phyloP scores from a whole-genome alignment of 2,797 vertebrate species.

The Megaceryle alcyon region DNA sequence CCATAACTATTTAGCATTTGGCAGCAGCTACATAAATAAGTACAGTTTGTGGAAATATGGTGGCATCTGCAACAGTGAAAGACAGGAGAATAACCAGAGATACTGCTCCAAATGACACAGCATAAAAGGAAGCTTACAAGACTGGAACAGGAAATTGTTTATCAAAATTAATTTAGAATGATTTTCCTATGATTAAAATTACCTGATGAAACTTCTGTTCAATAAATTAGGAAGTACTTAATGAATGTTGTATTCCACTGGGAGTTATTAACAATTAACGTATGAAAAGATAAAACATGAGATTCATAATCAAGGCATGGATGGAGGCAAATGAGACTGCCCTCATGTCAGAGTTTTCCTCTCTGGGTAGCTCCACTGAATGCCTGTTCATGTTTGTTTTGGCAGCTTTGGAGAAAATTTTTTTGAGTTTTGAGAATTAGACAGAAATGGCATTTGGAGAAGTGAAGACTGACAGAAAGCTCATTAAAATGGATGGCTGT shows the following conservation, averaged over 20 bases:
- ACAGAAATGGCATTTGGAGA: neutral
- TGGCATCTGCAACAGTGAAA: neutral
- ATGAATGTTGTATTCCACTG: neutral
- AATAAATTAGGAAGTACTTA: conserved; percentile 45
- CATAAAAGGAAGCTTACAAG: neutral
- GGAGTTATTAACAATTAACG: conserved; percentile 4
- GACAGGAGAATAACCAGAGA: conserved; percentile 20
- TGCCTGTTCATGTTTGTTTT: conserved; percentile 21
- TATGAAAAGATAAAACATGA: neutral
- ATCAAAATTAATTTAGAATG: conserved; percentile 16
- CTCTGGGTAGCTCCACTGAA: neutral
- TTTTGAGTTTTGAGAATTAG: neutral
- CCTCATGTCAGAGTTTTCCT: neutral
- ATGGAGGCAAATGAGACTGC: neutral
- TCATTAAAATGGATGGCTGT: neutral
- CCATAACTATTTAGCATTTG: neutral
- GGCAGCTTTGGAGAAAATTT: neutral
- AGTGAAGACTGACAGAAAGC: neutral
- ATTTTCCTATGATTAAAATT: conserved; percentile 55
- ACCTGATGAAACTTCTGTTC: neutral
- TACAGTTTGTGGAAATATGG: neutral
- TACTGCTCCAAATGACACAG: neutral
- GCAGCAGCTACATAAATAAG: neutral
- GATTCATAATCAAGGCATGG: neutral
- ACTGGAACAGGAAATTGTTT: conserved; percentile 36